Base-by-base conservation (phyloP, 2,888 invertebrate genomes). In the Oscheius sp. region DNA sequence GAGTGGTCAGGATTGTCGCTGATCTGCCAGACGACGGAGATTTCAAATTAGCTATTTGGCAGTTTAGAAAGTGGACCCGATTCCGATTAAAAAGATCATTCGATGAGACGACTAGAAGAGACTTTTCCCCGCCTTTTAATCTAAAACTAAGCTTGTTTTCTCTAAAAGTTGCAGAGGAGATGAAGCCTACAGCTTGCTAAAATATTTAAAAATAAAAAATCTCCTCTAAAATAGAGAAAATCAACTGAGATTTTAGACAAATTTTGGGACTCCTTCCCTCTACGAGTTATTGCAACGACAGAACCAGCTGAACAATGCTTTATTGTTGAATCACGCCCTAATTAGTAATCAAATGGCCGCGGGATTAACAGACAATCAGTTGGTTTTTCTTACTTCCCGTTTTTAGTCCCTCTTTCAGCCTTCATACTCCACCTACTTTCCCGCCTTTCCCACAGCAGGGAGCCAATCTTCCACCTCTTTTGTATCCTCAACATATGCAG, bases 291-390 rank as follows among this genome's bases (percentile, higher is more conserved):
- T 77, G 20, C 69, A 74, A n/a, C 63, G 76, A 20, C 76, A 77
- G 25, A 72, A 77, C 20, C 73, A 74, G 34, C 70, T 74, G 53
- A 77, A 77, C 52, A 73, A 77, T 37, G 76, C 76, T 4, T 45
- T 77, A 17, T 64, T 77, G 17, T 29, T 73, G 8, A 77, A 77
- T 61, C 74, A 77, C 27, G 76, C 73, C 1, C 69, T 77, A 1
- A 68, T 74, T 6, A 72, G 66, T 37, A 67, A 70, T 8, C 66
- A 68, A 37, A 72, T 69, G 69, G 55, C 61, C 1, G 53, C 63
- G n/a, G 33, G 34, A 5, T 69, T 69, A 8, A 67, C 29, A 1
- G 61, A 61, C 17, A 61, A 61, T 27, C 61, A 52, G 46, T 69
- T 50, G 46, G 61, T 17, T 23, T 20, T 8, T 33, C 6, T 1